phyloP scores from a whole-genome alignment of 2,113 vertebrate species.

The Myotis davidii region DNA sequence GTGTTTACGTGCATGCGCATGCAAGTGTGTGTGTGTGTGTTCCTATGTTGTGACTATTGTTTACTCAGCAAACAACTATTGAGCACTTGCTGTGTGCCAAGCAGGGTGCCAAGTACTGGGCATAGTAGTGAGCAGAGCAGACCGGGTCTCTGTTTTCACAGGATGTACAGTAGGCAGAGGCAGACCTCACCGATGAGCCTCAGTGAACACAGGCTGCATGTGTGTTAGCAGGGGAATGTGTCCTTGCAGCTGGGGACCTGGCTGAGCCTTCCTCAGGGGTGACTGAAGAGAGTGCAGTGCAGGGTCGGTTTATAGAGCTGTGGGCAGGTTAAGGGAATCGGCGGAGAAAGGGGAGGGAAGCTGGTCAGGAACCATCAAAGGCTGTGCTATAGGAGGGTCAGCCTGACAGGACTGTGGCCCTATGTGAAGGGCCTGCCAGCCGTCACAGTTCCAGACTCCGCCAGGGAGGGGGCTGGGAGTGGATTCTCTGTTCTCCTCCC shows the following conservation, averaged over 20 bases:
- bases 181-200: accelerated
- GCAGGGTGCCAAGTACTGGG: neutral
- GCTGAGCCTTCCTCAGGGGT: neutral
- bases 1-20: too few species aligned
- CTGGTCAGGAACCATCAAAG: neutral
- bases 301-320: neutral
- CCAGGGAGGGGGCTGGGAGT: neutral
- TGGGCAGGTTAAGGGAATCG: neutral
- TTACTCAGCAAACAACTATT: neutral
- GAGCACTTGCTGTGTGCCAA: neutral
- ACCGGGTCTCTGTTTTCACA: neutral
- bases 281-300: neutral
- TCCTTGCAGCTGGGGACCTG: neutral
- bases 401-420: neutral
- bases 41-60: neutral
- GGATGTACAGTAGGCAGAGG: neutral
- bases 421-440: neutral
- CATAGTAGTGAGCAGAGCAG: neutral
- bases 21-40: neutral
- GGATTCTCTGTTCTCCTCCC: neutral
- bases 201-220: accelerated
- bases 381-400: neutral
- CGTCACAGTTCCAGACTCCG: neutral
- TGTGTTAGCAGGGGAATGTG: neutral
- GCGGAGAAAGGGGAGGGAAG: neutral